Conservation (phyloP, 2,797 vertebrate species). For the Pelodytes ibericus region DNA sequence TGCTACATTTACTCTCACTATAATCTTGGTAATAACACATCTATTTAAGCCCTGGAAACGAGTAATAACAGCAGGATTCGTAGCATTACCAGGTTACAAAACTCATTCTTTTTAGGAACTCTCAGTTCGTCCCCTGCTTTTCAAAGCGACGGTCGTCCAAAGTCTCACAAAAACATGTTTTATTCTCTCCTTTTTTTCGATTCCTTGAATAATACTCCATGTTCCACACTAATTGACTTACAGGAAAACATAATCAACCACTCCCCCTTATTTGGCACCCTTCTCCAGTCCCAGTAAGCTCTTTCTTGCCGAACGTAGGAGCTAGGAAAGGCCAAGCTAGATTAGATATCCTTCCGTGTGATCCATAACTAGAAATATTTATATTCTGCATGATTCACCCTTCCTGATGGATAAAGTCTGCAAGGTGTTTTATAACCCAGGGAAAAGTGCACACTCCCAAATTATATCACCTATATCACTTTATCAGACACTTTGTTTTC, state of each 20-base stretch:
- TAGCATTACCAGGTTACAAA: not conserved
- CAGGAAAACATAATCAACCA: constrained; percentile 43
- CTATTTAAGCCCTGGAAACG: not conserved
- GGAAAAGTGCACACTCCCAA: not conserved
- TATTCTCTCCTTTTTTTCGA: constrained; percentile 6
- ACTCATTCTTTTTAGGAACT: not conserved
- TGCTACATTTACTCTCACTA: not conserved
- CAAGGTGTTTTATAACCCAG: constrained; percentile 25
- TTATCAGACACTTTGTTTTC: constrained; percentile 33
- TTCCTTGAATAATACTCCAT: constrained; percentile 26
- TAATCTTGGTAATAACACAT: not conserved
- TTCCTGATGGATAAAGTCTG: constrained; percentile 33
- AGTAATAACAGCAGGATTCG: not conserved
- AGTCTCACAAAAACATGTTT: constrained; percentile 6
- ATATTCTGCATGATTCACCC: constrained; percentile 34
- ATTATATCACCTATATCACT: constrained; percentile 28
- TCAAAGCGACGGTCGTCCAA: too few species aligned
- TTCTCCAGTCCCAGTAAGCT: not conserved
- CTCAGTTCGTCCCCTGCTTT: not conserved
- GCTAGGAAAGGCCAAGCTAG: constrained; percentile 20
- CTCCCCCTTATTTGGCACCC: constrained; percentile 37
- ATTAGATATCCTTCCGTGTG: constrained; percentile 11
- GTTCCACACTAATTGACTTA: constrained; percentile 37
- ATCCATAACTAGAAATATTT: constrained; percentile 32
- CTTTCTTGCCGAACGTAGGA: not conserved